Evolutionary conservation across 2,888 invertebrate species (phyloP).

Genomic region (Acronicta psi): DNA sequence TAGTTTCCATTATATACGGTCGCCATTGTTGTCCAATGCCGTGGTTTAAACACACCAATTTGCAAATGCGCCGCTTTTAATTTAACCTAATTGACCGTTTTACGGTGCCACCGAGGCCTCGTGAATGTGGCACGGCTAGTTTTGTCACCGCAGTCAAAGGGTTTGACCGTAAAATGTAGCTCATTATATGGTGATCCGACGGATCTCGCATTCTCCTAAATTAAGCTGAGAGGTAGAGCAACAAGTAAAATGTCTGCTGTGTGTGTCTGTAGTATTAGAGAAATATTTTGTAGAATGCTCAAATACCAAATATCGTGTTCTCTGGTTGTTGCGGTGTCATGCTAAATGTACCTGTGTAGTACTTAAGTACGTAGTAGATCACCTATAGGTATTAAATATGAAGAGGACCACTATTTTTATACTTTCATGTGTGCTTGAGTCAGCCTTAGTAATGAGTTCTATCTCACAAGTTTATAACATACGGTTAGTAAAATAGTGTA

Average conservation of each 20-base stretch:
- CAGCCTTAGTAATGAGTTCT: too few species aligned
- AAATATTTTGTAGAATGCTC: background rate
- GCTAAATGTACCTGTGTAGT: too few species aligned
- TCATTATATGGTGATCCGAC: conserved; percentile 36
- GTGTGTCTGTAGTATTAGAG: conserved; percentile 19
- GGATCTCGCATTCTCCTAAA: conserved; percentile 38
- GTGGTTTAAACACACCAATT: conserved; percentile 68
- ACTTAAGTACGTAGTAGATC: too few species aligned
- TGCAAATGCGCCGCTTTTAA: conserved; percentile 64
- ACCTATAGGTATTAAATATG: too few species aligned
- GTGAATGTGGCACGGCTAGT: conserved; percentile 40
- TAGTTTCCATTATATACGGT: conserved; percentile 70
- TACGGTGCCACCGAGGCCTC: conserved; percentile 36
- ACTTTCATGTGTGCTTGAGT: too few species aligned
- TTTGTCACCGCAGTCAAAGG: conserved; percentile 50
- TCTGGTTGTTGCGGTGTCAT: too few species aligned
- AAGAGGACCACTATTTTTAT: too few species aligned
- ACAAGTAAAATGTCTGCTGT: conserved; percentile 48
- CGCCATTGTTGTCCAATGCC: conserved; percentile 64
- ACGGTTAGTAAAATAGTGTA: too few species aligned
- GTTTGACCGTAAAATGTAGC: conserved; percentile 49
- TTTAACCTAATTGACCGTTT: conserved; percentile 60
- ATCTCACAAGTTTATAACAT: too few species aligned
- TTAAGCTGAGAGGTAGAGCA: conserved; percentile 44
- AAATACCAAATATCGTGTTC: background rate